phyloP scores from a whole-genome alignment of 2,113 vertebrate genomes.

The Pangasianodon hypophthalmus region DNA sequence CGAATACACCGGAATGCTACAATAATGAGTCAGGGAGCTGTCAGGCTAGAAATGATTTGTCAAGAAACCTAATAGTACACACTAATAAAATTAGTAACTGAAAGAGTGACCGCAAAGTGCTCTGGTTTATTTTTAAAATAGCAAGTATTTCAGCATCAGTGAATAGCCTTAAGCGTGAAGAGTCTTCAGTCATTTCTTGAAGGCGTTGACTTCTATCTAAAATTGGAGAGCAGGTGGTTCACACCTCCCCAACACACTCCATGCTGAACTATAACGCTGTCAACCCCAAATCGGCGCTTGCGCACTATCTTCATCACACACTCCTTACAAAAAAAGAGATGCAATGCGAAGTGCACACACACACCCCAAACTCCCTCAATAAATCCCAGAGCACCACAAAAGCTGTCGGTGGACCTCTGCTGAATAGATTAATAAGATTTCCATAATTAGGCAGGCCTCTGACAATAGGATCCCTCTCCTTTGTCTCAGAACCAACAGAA shows the following conservation, averaged over 20 bases:
- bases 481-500: slow-evolving; percentile 86
- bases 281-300: slow-evolving; percentile 3
- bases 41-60: too few species aligned
- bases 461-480: slow-evolving; percentile 91
- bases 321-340: slow-evolving; percentile 31
- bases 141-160: background rate
- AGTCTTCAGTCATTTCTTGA: background rate
- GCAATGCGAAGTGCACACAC: slow-evolving; percentile 51
- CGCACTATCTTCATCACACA: slow-evolving; percentile 66
- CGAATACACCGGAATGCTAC: background rate
- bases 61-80: background rate
- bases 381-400: slow-evolving; percentile 76
- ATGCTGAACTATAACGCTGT: background rate
- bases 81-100: background rate
- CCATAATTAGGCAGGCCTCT: slow-evolving; percentile 86
- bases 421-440: slow-evolving; percentile 99
- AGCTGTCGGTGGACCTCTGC: slow-evolving; percentile 72
- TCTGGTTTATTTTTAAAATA: background rate
- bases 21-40: background rate
- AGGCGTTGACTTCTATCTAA: background rate
- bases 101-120: background rate
- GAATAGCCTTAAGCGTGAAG: background rate
- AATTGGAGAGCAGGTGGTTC: slow-evolving; percentile 6
- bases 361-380: slow-evolving; percentile 68
- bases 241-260: background rate